Evolutionary conservation across 2,797 vertebrate species (phyloP).

Genomic region (Platalea minor): DNA sequence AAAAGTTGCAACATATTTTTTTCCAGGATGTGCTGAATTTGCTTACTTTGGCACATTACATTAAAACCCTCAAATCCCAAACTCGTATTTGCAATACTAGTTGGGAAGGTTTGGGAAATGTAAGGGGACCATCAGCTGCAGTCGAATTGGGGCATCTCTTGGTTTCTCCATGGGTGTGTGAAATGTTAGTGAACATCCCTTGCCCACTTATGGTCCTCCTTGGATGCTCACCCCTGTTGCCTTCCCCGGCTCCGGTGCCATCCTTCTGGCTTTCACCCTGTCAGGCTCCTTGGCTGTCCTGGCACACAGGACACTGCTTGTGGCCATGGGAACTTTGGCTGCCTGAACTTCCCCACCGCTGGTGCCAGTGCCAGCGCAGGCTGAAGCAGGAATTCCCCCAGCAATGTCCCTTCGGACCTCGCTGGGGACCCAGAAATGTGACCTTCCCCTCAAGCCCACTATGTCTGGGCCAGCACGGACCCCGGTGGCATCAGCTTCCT

Average conservation of each 20-base stretch:
- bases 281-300: neutral
- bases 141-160: neutral
- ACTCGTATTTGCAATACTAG: neutral
- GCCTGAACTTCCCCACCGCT: accelerated
- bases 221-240: neutral
- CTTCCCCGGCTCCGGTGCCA: neutral
- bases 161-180: accelerated
- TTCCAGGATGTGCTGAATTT: neutral
- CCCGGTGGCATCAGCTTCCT: neutral
- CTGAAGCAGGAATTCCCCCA: neutral
- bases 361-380: neutral
- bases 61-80: neutral
- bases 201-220: neutral
- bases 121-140: neutral
- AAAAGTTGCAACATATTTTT: neutral
- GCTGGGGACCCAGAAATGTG: neutral
- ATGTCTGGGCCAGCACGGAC: accelerated
- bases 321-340: neutral
- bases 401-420: neutral
- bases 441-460: neutral
- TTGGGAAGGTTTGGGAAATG: neutral
- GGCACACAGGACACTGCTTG: accelerated
- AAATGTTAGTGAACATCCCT: neutral
- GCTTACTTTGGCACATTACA: neutral
- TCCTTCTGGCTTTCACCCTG: neutral